Conservation (phyloP, 2,888 invertebrate genomes). For the Calameuta pallipes region DNA sequence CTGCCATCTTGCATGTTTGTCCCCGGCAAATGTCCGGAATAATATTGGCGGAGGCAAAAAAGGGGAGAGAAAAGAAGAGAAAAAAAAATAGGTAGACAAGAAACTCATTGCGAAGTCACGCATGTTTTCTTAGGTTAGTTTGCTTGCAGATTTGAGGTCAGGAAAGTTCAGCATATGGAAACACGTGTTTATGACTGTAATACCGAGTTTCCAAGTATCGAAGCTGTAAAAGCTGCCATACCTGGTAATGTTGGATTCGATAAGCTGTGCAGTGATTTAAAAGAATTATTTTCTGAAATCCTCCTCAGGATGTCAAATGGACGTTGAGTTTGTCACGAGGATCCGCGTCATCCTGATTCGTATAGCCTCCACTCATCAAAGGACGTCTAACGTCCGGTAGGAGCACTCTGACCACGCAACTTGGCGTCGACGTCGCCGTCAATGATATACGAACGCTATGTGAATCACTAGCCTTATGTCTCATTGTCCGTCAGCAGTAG, state of each 20-base stretch:
- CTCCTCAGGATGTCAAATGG: not conserved
- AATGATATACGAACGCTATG: not conserved
- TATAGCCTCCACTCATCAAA: not conserved
- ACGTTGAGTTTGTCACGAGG: not conserved
- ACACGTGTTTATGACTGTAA: not conserved
- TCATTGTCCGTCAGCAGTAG: conserved; percentile 42
- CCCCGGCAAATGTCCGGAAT: not conserved
- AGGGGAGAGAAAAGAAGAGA: not conserved
- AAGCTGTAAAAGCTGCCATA: not conserved
- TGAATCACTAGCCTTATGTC: conserved; percentile 32
- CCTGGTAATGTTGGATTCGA: not conserved
- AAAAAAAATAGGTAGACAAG: not conserved
- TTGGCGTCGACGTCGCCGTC: not conserved
- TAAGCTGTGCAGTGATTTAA: not conserved
- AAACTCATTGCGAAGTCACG: not conserved
- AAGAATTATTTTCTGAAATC: not conserved
- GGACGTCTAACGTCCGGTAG: not conserved
- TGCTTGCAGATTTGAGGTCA: not conserved
- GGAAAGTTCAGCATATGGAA: not conserved
- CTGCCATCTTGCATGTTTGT: not conserved
- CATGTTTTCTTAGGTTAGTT: not conserved
- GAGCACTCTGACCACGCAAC: not conserved
- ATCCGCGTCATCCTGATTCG: not conserved
- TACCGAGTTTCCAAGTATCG: not conserved
- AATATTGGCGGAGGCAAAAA: not conserved